Conservation (phyloP, 1,140 invertebrate genomes). For the Drosophila tsacasi region DNA sequence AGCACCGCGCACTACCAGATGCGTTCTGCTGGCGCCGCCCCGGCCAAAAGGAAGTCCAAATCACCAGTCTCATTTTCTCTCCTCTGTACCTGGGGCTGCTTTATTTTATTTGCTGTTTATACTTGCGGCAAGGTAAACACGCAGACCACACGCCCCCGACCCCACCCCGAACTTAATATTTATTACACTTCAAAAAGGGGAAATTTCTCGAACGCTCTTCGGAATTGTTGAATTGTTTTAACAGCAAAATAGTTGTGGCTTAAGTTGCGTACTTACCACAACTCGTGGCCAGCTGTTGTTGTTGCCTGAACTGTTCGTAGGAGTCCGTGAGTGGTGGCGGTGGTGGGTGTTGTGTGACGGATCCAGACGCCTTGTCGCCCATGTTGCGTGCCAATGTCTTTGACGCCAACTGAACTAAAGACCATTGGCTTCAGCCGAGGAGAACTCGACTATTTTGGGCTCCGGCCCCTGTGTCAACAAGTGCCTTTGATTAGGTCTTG, state of each 20-base stretch:
- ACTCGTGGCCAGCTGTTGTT: conserved; percentile 57
- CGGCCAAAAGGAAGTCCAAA: conserved; percentile 74
- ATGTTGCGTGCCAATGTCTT: conserved; percentile 60
- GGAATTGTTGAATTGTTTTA: conserved; percentile 63
- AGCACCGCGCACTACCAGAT: conserved; percentile 53
- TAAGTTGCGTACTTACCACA: conserved; percentile 65
- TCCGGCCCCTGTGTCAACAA: conserved; percentile 21
- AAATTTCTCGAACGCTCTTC: conserved; percentile 57
- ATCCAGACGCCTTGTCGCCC: conserved; percentile 72
- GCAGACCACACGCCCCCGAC: conserved; percentile 34
- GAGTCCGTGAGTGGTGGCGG: conserved; percentile 7
- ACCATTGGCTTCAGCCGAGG: conserved; percentile 11
- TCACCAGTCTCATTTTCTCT: conserved; percentile 64
- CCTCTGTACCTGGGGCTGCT: conserved; percentile 9
- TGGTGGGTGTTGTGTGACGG: conserved; percentile 15
- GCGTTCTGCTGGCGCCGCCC: conserved; percentile 67
- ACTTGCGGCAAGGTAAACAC: conserved; percentile 76
- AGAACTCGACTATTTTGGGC: conserved; percentile 9
- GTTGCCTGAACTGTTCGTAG: conserved; percentile 16
- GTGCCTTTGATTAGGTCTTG: conserved; percentile 41
- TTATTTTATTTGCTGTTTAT: conserved; percentile 60
- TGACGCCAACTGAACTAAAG: conserved; percentile 53
- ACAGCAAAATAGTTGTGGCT: conserved; percentile 65
- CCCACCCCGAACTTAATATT: conserved; percentile 39
- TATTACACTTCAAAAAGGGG: conserved; percentile 72